Conservation (phyloP, 2,113 vertebrate genomes). For the Gopherus flavomarginatus region DNA sequence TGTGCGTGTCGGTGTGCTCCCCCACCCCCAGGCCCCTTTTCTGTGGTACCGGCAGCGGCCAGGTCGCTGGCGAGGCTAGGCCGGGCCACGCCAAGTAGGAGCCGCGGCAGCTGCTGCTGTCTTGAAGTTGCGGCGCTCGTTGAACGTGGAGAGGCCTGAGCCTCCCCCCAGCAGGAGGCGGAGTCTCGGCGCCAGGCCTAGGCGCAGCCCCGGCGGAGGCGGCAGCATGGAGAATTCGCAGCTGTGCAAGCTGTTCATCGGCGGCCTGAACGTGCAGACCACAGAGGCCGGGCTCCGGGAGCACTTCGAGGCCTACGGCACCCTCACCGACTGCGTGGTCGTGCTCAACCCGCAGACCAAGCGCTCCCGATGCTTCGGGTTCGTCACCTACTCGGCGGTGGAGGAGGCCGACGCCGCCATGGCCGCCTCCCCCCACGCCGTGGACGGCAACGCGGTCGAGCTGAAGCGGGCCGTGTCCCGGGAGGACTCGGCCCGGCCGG, state of each 20-base stretch:
- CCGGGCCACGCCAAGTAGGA: conserved; percentile 42
- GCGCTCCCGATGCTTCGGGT: conserved; percentile 94
- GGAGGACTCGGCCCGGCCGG: conserved; percentile 92
- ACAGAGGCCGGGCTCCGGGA: conserved; percentile 93
- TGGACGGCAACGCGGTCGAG: conserved; percentile 93
- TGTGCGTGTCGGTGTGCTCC: conserved; percentile 62
- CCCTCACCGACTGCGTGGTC: conserved; percentile 91
- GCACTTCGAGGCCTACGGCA: conserved; percentile 95
- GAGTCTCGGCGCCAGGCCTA: conserved; percentile 68
- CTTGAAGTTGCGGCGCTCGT: conserved; percentile 63
- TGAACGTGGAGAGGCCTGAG: conserved; percentile 64
- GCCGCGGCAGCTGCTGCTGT: conserved; percentile 68
- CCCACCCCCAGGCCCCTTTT: conserved; percentile 50
- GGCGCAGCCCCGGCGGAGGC: conserved; percentile 63
- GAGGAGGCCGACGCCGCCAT: conserved; percentile 96
- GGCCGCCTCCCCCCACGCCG: conserved; percentile 91
- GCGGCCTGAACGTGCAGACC: conserved; percentile 95
- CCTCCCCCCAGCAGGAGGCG: conserved; percentile 70
- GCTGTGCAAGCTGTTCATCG: conserved; percentile 97
- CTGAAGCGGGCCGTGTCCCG: conserved; percentile 94
- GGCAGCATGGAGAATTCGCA: conserved; percentile 89
- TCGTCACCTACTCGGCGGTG: conserved; percentile 92
- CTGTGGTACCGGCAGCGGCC: conserved; percentile 56
- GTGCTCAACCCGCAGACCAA: conserved; percentile 90
- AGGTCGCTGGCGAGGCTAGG: conserved; percentile 60